Base-by-base conservation (phyloP, 2,797 vertebrate species). In the Parauchenoglanis punctatus region DNA sequence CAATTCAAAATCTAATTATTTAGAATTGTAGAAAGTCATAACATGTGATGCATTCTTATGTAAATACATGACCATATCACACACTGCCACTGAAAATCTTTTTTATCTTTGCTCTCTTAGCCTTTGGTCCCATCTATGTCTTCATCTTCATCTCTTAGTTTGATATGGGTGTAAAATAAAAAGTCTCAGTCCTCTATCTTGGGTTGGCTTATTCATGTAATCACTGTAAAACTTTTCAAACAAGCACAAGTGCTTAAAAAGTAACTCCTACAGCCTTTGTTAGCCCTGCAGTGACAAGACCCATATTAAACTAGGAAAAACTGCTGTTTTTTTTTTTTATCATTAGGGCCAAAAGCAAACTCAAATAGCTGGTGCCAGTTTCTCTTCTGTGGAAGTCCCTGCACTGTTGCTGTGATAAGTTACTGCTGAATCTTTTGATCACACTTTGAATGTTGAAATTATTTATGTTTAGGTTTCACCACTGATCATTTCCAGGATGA, bases 401-500 rank as follows among this genome's bases (percentile, higher is more conserved):
- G 12, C 87, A 86, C 52, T 94, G 83, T 93, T 84, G 85, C 61
- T 87, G 83, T 91, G 86, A 93, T 94, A 88, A 90, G 90, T 92
- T 93, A 87, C 89, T 94, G 80, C 86, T 89, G 70, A 91, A 85
- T 91, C 75, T 85, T 85, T 90, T 91, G 87, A 93, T 92, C 91
- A 67, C 20, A 89, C 83, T 91, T 94, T 95, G 89, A 95, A 95
- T 95, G 91, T 92, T 91, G 83, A 93, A 94, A 95, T 95, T 52
- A 94, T 96, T 92, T 96, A 95, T 96, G 94, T 96, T 95, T 95
- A 96, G 96, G 95, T 96, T 96, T 96, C 96, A 96, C 93, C 94
- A 96, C 94, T 95, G 96, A 96, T 95, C 95, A 96, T 96, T 96
- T 96, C 95, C 95, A 96, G 94, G 95, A 96, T 95, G 96, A 96